These are phyloP conservation scores for Euproctis similis DNA, from an alignment of 2,888 invertebrate genomes.

Conservation along the genomic window DNA sequence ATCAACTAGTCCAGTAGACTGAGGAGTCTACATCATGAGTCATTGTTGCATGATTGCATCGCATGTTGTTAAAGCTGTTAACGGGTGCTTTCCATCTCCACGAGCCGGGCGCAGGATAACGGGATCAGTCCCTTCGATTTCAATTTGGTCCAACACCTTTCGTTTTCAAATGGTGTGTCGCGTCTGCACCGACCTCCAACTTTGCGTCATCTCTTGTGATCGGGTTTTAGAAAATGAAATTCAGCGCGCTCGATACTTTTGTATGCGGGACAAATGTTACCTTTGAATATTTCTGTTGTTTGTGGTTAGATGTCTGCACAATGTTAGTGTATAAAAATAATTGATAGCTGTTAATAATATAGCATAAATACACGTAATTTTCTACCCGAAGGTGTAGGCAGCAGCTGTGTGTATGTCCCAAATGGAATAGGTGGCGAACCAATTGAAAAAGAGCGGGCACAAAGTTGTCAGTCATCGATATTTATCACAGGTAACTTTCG, in stretches of 20 bases:
- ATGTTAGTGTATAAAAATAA: too few species aligned
- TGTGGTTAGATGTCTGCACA: slow-evolving; percentile 27
- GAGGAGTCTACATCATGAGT: slow-evolving; percentile 22
- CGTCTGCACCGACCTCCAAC: slow-evolving; percentile 49
- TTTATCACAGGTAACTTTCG: too few species aligned
- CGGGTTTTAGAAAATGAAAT: slow-evolving; percentile 75
- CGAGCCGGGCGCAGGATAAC: slow-evolving; percentile 60
- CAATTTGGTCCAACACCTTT: slow-evolving; percentile 65
- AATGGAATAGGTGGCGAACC: too few species aligned
- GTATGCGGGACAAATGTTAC: slow-evolving; percentile 58
- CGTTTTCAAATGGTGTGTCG: slow-evolving; percentile 65
- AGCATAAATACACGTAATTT: too few species aligned
- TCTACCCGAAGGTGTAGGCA: too few species aligned
- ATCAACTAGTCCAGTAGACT: slow-evolving; percentile 14
- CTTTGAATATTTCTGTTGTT: slow-evolving; percentile 36
- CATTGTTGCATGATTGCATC: slow-evolving; percentile 43
- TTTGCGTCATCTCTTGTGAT: slow-evolving; percentile 64
- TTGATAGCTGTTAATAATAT: too few species aligned
- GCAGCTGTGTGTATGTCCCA: too few species aligned
- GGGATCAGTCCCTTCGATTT: slow-evolving; percentile 70
- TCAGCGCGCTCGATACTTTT: slow-evolving; percentile 55
- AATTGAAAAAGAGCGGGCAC: too few species aligned
- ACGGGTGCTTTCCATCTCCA: slow-evolving; percentile 70
- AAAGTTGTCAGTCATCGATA: too few species aligned
- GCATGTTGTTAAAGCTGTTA: slow-evolving; percentile 47